These are phyloP conservation scores for Aphis craccivora DNA, from an alignment of 1,140 invertebrate species.

Conservation along the genomic window DNA sequence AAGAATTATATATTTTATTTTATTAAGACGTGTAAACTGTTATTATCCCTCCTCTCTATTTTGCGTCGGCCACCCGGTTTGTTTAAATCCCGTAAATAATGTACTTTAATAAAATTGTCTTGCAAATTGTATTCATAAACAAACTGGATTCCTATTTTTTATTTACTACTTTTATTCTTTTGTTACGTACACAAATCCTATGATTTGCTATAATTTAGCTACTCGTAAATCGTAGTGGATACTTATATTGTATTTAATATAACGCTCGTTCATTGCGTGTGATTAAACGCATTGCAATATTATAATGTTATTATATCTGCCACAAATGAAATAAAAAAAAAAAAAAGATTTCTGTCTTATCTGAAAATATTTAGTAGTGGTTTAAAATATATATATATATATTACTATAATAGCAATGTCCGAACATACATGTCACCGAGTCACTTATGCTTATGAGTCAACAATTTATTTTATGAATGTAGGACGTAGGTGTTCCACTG, in stretches of 20 bases:
- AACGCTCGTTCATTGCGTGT: background rate
- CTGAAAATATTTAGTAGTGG: background rate
- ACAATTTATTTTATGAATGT: background rate
- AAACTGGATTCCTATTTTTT: slow-evolving; percentile 8
- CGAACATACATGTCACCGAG: background rate
- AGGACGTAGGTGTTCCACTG: background rate
- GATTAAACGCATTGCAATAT: background rate
- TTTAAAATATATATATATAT: background rate
- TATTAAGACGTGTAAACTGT: slow-evolving; percentile 27
- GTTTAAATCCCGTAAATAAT: slow-evolving; percentile 51
- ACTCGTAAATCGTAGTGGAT: background rate
- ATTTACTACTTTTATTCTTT: slow-evolving; percentile 17
- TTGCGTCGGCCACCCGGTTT: background rate
- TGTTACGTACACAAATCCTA: background rate
- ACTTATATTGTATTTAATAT: background rate
- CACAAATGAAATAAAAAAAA: background rate
- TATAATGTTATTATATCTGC: background rate
- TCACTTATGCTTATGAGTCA: background rate
- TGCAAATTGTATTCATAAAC: slow-evolving; percentile 17
- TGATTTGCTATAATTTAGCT: background rate
- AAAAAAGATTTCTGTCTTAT: background rate
- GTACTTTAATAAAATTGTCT: background rate
- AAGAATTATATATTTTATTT: slow-evolving; percentile 12
- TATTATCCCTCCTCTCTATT: background rate
- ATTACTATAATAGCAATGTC: background rate